Percentiles rank a stretch among this genome's conserved stretches.
These are phyloP conservation scores for Podabrus alpinus DNA, from an alignment of 2,888 invertebrate genomes.

Conservation along the genomic window DNA sequence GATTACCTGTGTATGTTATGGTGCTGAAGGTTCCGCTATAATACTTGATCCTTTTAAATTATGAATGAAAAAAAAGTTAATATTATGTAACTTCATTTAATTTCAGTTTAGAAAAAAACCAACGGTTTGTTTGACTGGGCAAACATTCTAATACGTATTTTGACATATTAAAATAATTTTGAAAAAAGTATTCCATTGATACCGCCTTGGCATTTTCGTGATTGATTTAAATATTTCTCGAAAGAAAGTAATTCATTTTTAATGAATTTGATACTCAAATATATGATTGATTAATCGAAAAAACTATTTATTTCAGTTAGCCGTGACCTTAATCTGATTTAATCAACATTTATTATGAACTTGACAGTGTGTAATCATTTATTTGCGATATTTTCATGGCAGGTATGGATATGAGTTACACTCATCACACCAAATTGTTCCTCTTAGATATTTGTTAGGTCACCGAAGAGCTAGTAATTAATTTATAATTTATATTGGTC, in stretches of 20 bases:
- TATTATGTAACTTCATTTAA: too few species aligned
- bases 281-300: not conserved
- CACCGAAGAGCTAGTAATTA: not conserved
- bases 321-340: not conserved
- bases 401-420: not conserved
- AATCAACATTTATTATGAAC: not conserved
- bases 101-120: too few species aligned
- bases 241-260: not conserved
- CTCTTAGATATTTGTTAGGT: not conserved
- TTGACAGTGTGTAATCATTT: not conserved
- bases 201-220: not conserved
- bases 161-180: too few species aligned
- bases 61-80: too few species aligned
- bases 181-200: too few species aligned
- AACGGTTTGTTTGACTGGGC: too few species aligned
- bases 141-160: too few species aligned
- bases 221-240: not conserved
- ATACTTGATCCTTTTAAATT: too few species aligned
- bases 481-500: not conserved
- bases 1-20: too few species aligned
- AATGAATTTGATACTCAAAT: not conserved
- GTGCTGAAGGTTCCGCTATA: too few species aligned
- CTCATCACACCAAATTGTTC: not conserved
- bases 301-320: not conserved
- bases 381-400: not conserved